Base-by-base conservation (phyloP, 2,797 vertebrate species). In the Anguilla obscura region DNA sequence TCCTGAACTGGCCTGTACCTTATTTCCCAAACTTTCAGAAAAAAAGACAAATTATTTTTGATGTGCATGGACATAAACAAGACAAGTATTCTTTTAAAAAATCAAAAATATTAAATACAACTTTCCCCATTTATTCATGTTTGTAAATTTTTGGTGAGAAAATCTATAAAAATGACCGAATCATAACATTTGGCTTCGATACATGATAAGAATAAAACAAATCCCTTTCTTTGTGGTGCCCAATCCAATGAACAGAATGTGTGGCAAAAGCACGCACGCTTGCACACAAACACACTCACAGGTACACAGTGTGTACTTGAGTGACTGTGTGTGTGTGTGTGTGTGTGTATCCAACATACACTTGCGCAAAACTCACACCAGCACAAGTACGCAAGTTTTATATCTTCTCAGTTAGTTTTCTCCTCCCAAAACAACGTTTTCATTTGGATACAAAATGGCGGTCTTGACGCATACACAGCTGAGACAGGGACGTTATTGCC, bases 91-190 rank as follows among this genome's bases (percentile, higher is more conserved):
- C 30, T 71, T 48, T 87, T 79, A 45, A 54, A 71, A 82, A 63
- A 74, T 63, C 50, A 48, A 84, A 3, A 85, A 21, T 36, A 36
- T 2, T 30, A 50, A 87, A 91, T 89, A 86, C 50, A 88, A 79
- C 58, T 9, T 85, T 56, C 1, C 2, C 3, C 3, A 89, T 90
- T 88, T 88, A 18, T 88, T 85, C 14, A 87, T 56, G 84, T 58
- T 86, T n/a, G 36, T 27, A 80, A 83, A 52, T 88, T 93, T 95
- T 95, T 93, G 91, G 92, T 94, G 94, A 90, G 92, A 91, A 90
- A 82, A 48, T 83, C 36, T 54, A 40, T 87, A 83, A 90, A 88
- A 89, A 90, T 58, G 82, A 74, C 90, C 89, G 86, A 88, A 88
- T 92, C 88, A 52, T 89, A 52, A 88, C 66, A 90, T 91, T 91